A percentile compares a stretch with the other conserved stretches of the same genome.
Evolutionary conservation across 2,113 vertebrate genomes (phyloP).

Genomic region (Peromyscus maniculatus): DNA sequence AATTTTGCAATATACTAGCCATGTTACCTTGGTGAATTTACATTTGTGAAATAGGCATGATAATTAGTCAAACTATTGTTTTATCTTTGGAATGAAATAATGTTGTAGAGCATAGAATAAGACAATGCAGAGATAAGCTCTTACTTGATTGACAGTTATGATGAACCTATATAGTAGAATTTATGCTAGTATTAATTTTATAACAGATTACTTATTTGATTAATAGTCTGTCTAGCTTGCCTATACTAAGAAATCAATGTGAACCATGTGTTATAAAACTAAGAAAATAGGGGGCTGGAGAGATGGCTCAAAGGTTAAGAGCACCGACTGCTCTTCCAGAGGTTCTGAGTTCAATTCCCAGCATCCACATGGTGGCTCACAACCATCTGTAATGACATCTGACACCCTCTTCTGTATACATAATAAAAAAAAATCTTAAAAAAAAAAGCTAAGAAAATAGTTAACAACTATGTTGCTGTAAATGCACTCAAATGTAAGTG

Average conservation of each 20-base stretch:
- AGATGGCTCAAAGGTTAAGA: too few relatives aligned
- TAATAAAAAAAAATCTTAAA: too few relatives aligned
- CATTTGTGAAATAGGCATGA: not conserved
- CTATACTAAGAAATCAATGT: constrained; percentile 39
- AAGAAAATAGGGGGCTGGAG: not conserved
- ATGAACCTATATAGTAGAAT: not conserved
- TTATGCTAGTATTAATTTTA: constrained; percentile 19
- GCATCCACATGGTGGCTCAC: too few relatives aligned
- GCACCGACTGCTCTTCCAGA: too few relatives aligned
- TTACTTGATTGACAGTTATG: not conserved
- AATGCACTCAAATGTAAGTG: not conserved
- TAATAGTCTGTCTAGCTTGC: not conserved
- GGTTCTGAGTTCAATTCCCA: too few relatives aligned
- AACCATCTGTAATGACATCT: too few relatives aligned
- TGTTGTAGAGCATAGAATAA: not conserved
- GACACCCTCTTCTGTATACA: too few relatives aligned
- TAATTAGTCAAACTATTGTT: not conserved
- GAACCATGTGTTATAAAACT: not conserved
- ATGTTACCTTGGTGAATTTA: not conserved
- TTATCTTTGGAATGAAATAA: not conserved
- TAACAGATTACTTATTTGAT: constrained; percentile 36
- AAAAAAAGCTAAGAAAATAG: not conserved
- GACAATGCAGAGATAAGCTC: not conserved
- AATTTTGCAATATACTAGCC: not conserved
- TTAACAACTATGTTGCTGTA: constrained; percentile 31